Base-by-base conservation (phyloP, 53 echinoderm and acorn worm genomes). In the Paelopatides confundens region DNA sequence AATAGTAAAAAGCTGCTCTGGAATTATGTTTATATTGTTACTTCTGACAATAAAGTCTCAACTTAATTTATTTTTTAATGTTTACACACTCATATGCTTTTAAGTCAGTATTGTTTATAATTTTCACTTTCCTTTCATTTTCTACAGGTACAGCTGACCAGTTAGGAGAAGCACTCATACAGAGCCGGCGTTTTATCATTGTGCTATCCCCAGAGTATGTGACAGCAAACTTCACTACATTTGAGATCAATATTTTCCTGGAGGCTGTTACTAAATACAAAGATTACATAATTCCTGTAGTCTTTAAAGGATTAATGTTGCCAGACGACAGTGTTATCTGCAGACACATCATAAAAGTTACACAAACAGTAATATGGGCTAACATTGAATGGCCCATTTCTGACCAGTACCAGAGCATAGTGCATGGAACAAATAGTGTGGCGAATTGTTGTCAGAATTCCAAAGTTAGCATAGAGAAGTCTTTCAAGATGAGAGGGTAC, bases 351-450 rank as follows among this genome's bases (percentile, higher is more conserved):
- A 33, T 79, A 21, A 79, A 54, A 51, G 53, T 79, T 1, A 48
- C 50, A 24, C 51, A 53, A 32, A 50, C 58, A 7, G 53, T 79
- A 33, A 53, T 15, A 7, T 79, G 79, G 79, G 21, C 79, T 3
- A 79, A 52, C 5, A 79, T 79, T 31, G 79, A 79, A 4, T 79
- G 79, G 79, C 79, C 79, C 1, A 24, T 79, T 31, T 79, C 52
- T n/a, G 79, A 79, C 31, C 27, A 79, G 49, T 67, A 35, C 33
- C 32, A 27, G 1, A 50, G 29, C 28, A 29, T 52, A 7, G 18
- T n/a, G 49, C n/a, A 48, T 34, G 2, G 29, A 32, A 3, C 49
- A 33, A 52, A 28, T 29, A 24, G 51, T 32, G 51, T 24, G 10
- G 1, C 58, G 54, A 79, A 79, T 21, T 13, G n/a, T n/a, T n/a